phyloP scores from a whole-genome alignment of 2,797 vertebrate species.

The Paratrypauchen microcephalus region DNA sequence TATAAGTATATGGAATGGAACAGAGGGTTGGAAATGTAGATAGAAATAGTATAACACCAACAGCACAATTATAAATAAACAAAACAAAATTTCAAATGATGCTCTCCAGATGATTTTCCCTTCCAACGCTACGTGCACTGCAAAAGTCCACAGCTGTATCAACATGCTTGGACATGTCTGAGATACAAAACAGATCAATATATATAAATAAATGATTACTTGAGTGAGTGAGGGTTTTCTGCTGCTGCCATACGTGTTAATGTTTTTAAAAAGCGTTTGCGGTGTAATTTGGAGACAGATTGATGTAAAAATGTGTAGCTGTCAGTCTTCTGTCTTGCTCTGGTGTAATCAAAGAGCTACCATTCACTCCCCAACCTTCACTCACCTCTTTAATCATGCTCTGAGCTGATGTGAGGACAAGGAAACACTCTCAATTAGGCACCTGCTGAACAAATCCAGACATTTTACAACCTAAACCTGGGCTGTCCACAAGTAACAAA shows the following conservation, averaged over 20 bases:
- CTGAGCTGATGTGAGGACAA: slow-evolving; percentile 64
- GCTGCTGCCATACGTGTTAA: slow-evolving; percentile 20
- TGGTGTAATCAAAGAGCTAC: slow-evolving; percentile 54
- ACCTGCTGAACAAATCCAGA: slow-evolving; percentile 52
- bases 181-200: slow-evolving; percentile 5
- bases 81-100: background rate
- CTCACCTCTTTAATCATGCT: slow-evolving; percentile 53
- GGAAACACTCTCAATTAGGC: slow-evolving; percentile 67
- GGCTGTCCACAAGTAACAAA: background rate
- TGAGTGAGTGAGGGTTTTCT: slow-evolving; percentile 4
- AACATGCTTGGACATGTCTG: slow-evolving; percentile 4
- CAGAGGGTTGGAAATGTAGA: too few relatives aligned
- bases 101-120: background rate
- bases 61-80: background rate
- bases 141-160: slow-evolving; percentile 5
- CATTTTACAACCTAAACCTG: slow-evolving; percentile 25
- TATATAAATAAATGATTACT: slow-evolving; percentile 13
- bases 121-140: background rate
- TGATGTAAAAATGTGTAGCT: slow-evolving; percentile 43
- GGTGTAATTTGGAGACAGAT: slow-evolving; percentile 31
- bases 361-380: slow-evolving; percentile 52
- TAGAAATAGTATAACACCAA: background rate
- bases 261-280: slow-evolving; percentile 21
- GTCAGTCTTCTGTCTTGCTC: slow-evolving; percentile 37
- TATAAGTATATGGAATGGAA: too few relatives aligned